Conservation (phyloP, 2,888 invertebrate species). For the Cremastobaeus sp. region DNA sequence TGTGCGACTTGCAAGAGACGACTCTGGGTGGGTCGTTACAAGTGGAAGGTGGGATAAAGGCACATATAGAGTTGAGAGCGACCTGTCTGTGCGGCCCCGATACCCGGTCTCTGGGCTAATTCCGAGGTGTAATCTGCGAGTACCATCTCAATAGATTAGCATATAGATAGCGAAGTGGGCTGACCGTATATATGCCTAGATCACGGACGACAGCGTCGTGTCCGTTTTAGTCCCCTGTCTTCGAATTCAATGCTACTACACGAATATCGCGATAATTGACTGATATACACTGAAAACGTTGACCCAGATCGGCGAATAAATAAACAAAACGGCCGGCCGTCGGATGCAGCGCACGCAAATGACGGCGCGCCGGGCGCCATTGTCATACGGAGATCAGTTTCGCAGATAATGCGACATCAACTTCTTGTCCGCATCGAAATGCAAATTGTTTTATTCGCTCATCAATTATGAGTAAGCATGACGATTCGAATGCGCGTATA, state of each 20-base stretch:
- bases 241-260: slow-evolving; percentile 56
- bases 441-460: slow-evolving; percentile 35
- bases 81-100: slow-evolving; percentile 71
- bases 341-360: slow-evolving; percentile 6
- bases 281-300: slow-evolving; percentile 45
- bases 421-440: slow-evolving; percentile 11
- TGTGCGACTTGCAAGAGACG: slow-evolving; percentile 62
- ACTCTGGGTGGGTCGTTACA: slow-evolving; percentile 66
- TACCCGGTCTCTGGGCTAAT: slow-evolving; percentile 75
- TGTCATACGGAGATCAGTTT: slow-evolving; percentile 19
- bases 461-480: slow-evolving; percentile 12
- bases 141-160: slow-evolving; percentile 79
- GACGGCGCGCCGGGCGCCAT: not conserved
- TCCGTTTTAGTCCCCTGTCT: slow-evolving; percentile 71
- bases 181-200: slow-evolving; percentile 72
- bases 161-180: slow-evolving; percentile 77
- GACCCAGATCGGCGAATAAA: slow-evolving; percentile 30
- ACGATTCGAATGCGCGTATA: slow-evolving; percentile 15
- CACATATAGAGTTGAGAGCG: slow-evolving; percentile 56
- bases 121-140: slow-evolving; percentile 78
- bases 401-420: slow-evolving; percentile 26
- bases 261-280: slow-evolving; percentile 55
- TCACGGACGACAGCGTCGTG: slow-evolving; percentile 68
- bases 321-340: slow-evolving; percentile 7
- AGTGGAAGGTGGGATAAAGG: slow-evolving; percentile 73